A percentile compares a stretch with the other conserved stretches of the same genome.
phyloP scores from a whole-genome alignment of 2,113 vertebrate species.

The Shinisaurus crocodilurus region DNA sequence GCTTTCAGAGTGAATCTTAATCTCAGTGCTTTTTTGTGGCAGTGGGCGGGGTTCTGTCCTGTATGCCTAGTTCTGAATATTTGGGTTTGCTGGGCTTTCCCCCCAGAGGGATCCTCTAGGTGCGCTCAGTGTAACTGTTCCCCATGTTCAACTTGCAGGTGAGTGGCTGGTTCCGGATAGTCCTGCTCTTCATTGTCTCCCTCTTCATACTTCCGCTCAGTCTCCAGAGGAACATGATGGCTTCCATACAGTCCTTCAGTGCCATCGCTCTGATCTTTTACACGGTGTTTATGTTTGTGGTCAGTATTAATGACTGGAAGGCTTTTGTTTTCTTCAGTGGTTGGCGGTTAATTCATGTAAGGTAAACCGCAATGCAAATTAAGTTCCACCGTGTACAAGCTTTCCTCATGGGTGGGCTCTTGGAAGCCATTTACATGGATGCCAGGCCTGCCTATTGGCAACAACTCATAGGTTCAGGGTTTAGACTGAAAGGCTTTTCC shows the following conservation, averaged over 20 bases:
- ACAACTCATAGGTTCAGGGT: constrained; percentile 4
- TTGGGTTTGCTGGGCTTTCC: fast-evolving
- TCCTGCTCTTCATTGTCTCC: constrained; percentile 89
- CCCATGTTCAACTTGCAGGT: constrained; percentile 76
- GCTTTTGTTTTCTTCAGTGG: neutral
- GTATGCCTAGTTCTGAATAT: neutral
- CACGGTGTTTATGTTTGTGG: constrained; percentile 95
- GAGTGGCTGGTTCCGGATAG: constrained; percentile 82
- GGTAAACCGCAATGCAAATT: constrained; percentile 81
- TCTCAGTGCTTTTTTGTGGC: neutral
- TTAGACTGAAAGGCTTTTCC: neutral
- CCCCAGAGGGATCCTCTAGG: fast-evolving
- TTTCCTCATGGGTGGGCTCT: constrained; percentile 15
- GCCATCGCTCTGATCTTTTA: constrained; percentile 98
- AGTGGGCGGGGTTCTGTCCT: neutral
- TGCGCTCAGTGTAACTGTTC: fast-evolving
- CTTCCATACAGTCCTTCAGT: constrained; percentile 97
- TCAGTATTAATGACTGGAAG: constrained; percentile 69
- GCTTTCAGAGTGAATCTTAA: neutral
- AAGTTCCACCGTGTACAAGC: constrained; percentile 82
- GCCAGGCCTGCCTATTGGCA: neutral
- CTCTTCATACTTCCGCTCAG: constrained; percentile 93
- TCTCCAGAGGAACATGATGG: constrained; percentile 98
- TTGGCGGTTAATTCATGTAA: constrained; percentile 75
- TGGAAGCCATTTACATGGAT: neutral